These are phyloP conservation scores for Oreochromis tanganicae DNA, from an alignment of 2,113 vertebrate genomes.

Conservation along the genomic window DNA sequence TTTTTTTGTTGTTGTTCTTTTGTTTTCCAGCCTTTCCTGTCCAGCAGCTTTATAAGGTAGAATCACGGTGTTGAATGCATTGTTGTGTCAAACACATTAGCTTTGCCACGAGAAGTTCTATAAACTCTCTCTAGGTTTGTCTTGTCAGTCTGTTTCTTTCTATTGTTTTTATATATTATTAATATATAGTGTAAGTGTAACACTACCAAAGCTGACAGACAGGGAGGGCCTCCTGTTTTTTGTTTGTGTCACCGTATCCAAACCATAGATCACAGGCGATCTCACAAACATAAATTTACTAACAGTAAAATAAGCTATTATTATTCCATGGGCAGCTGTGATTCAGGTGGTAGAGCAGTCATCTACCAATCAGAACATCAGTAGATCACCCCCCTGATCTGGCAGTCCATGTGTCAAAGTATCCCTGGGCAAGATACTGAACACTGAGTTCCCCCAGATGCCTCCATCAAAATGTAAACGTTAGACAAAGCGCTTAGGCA, in stretches of 20 bases:
- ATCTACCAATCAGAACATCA: not conserved
- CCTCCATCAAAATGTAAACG: not conserved
- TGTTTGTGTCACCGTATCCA: not conserved
- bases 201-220: not conserved
- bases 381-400: not conserved
- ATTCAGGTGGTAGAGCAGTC: not conserved
- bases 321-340: not conserved
- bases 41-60: not conserved
- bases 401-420: not conserved
- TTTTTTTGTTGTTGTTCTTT: not conserved
- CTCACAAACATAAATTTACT: not conserved
- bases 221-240: not conserved
- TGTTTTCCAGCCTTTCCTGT: not conserved
- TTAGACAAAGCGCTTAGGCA: not conserved
- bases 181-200: not conserved
- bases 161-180: not conserved
- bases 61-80: not conserved
- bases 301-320: not conserved
- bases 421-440: not conserved
- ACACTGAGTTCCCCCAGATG: not conserved
- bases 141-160: not conserved
- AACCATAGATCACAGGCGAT: not conserved
- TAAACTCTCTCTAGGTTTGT: not conserved
- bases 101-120: not conserved
- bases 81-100: not conserved